Conservation (phyloP, 64 coral and sea anemone genomes). For the Montipora cactus region DNA sequence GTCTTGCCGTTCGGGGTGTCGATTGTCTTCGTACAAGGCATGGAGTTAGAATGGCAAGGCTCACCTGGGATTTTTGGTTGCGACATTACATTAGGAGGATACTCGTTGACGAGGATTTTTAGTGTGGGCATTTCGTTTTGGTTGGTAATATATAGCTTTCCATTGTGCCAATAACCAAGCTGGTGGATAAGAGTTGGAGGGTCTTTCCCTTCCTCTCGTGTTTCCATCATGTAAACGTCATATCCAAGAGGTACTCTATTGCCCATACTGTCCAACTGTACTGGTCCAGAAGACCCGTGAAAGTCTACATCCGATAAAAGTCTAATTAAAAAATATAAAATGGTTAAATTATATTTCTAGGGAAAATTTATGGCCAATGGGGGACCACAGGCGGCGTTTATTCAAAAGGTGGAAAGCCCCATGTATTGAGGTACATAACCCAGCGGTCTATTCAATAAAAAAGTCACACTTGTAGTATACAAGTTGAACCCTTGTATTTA, state of each 20-base stretch:
- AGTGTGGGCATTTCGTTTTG: slow-evolving; percentile 27
- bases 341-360: background rate
- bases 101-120: slow-evolving; percentile 81
- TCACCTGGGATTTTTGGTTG: slow-evolving; percentile 45
- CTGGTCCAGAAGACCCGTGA: slow-evolving; percentile 62
- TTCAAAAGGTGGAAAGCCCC: no score
- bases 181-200: slow-evolving; percentile 12
- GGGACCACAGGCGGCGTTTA: no score
- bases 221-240: slow-evolving; percentile 46
- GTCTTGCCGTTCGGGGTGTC: slow-evolving; percentile 7
- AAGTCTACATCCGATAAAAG: slow-evolving; percentile 36
- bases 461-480: no score
- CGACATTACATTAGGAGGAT: slow-evolving; percentile 85
- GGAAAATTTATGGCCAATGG: no score
- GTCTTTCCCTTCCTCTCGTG: background rate
- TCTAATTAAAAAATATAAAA: background rate
- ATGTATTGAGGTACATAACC: no score
- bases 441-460: no score
- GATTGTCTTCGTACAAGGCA: slow-evolving; percentile 50
- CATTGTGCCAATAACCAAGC: slow-evolving; percentile 68
- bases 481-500: no score
- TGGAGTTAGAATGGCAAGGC: slow-evolving; percentile 53
- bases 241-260: slow-evolving; percentile 52
- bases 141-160: background rate
- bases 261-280: slow-evolving; percentile 73